A percentile compares a stretch with the other conserved stretches of the same genome.
Conservation (phyloP, 1,140 invertebrate species). For the Aporrectodea caliginosa region DNA sequence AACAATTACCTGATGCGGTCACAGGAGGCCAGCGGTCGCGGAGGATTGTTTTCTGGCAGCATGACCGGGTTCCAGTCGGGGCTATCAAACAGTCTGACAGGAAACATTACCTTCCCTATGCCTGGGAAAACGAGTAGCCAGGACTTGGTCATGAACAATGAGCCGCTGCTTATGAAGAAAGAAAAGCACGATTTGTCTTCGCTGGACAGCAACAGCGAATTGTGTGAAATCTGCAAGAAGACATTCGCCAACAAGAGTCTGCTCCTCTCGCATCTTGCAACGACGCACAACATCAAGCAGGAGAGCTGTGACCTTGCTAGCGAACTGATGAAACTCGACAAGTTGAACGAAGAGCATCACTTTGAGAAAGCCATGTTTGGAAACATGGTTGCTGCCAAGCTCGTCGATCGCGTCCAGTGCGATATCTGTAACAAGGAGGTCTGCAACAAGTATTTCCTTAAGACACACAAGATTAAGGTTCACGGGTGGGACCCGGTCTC, state of each 20-base stretch:
- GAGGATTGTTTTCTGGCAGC: neutral
- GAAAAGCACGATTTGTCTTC: neutral
- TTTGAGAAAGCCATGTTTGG: conserved; percentile 45
- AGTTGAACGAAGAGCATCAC: conserved; percentile 13
- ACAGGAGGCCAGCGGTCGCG: conserved; percentile 75
- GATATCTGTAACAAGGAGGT: conserved; percentile 97
- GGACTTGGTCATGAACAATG: neutral
- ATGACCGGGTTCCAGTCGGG: neutral
- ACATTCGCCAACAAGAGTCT: conserved; percentile 49
- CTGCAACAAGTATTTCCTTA: conserved; percentile 99
- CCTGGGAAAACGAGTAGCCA: neutral
- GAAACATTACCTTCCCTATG: neutral
- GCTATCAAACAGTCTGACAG: neutral
- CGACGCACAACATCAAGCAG: conserved; percentile 45
- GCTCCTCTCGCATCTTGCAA: conserved; percentile 45
- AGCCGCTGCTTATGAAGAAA: neutral
- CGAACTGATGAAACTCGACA: conserved; percentile 9
- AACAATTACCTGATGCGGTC: conserved; percentile 85
- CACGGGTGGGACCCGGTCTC: conserved; percentile 72
- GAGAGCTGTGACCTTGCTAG: conserved; percentile 8
- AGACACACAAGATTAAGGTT: conserved; percentile 99
- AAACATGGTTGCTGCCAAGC: conserved; percentile 55
- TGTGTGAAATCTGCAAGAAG: conserved; percentile 50
- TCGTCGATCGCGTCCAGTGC: conserved; percentile 70
- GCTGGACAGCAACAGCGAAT: neutral